Evolutionary conservation across 2,888 invertebrate genomes (phyloP).

Genomic region (Marasmarcha lunaedactyla): DNA sequence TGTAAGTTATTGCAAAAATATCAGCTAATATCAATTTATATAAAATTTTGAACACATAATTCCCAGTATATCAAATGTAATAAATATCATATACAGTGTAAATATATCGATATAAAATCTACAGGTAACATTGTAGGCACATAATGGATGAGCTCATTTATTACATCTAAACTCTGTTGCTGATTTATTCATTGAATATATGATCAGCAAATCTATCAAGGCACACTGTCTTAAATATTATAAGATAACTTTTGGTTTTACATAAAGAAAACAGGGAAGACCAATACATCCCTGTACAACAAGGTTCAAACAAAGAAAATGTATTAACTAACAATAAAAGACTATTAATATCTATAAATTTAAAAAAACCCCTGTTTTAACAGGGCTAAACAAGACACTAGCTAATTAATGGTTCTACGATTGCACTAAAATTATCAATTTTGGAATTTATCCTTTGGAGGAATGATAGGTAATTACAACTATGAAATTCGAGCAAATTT

Average conservation of each 20-base stretch:
- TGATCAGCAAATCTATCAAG: neutral
- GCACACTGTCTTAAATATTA: neutral
- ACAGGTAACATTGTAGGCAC: slow-evolving; percentile 71
- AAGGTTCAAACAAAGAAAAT: slow-evolving; percentile 1
- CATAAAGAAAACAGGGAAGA: slow-evolving; percentile 55
- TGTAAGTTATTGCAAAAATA: slow-evolving; percentile 53
- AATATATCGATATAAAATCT: slow-evolving; percentile 42
- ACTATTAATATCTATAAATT: slow-evolving; percentile 3
- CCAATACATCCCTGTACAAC: slow-evolving; percentile 13
- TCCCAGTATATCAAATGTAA: slow-evolving; percentile 47
- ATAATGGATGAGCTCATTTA: slow-evolving; percentile 56
- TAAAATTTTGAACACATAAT: slow-evolving; percentile 60
- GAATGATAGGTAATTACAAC: slow-evolving; percentile 56
- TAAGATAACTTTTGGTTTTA: slow-evolving; percentile 50
- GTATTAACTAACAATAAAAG: slow-evolving; percentile 1
- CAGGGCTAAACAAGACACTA: slow-evolving; percentile 1
- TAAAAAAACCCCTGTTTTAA: slow-evolving; percentile 11
- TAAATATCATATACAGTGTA: slow-evolving; percentile 33
- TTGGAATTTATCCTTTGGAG: slow-evolving; percentile 60
- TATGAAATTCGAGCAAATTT: slow-evolving; percentile 57
- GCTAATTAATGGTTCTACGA: slow-evolving; percentile 26
- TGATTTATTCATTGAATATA: neutral
- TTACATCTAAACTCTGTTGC: slow-evolving; percentile 26
- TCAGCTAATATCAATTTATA: slow-evolving; percentile 54
- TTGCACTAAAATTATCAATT: slow-evolving; percentile 59